These are phyloP conservation scores for Orthosia incerta DNA, from an alignment of 2,888 invertebrate genomes.

Conservation along the genomic window DNA sequence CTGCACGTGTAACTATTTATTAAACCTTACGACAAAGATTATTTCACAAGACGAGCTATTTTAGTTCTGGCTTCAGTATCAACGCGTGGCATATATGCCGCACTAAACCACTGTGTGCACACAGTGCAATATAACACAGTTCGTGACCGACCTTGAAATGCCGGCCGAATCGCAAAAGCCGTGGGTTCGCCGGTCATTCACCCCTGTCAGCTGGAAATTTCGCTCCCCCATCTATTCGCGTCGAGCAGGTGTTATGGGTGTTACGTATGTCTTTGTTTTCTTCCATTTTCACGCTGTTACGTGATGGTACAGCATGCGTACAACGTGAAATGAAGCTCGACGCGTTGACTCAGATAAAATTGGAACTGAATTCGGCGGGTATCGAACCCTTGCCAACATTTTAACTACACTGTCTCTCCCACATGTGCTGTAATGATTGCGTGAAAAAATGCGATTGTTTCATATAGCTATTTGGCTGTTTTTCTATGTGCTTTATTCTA, in stretches of 20 bases:
- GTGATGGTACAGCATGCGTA: constrained; percentile 53
- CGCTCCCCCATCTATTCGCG: constrained; percentile 48
- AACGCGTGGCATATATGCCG: constrained; percentile 68
- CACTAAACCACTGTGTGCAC: constrained; percentile 67
- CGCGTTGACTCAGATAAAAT: constrained; percentile 73
- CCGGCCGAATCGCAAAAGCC: constrained; percentile 53
- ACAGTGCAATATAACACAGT: constrained; percentile 60
- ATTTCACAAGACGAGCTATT: constrained; percentile 86
- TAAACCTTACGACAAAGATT: constrained; percentile 67
- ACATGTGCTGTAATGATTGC: constrained; percentile 22
- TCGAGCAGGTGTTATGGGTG: constrained; percentile 29
- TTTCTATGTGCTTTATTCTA: neutral
- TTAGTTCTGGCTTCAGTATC: constrained; percentile 83
- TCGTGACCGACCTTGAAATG: constrained; percentile 64
- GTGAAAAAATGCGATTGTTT: constrained; percentile 26
- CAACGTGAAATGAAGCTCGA: constrained; percentile 40
- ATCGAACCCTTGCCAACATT: constrained; percentile 78
- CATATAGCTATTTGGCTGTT: constrained; percentile 1
- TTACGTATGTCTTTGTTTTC: constrained; percentile 12
- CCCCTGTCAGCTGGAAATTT: constrained; percentile 63
- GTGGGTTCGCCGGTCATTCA: constrained; percentile 57
- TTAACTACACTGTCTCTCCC: constrained; percentile 57
- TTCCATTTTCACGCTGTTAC: constrained; percentile 56
- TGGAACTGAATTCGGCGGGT: constrained; percentile 77
- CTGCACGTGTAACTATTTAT: constrained; percentile 65